Evolutionary conservation across 2,888 invertebrate genomes (phyloP), one percentile per base, ranked within the genome.

Genomic region (Zonitis immaculata): DNA sequence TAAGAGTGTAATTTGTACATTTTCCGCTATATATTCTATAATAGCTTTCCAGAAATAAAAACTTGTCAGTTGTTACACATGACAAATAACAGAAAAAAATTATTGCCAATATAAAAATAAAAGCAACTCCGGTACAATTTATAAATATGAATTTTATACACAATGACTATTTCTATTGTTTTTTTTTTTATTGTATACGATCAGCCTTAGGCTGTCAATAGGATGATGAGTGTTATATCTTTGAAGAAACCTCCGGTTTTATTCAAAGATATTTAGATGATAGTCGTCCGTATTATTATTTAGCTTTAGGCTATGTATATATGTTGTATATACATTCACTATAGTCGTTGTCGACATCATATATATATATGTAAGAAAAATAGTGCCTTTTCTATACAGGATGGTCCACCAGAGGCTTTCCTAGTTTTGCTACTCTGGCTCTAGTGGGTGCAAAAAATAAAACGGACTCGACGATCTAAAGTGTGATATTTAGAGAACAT

Each of bases 231-330:
- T 54, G 47, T 56, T 32, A 32, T 32, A 32, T 32, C 8, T 35
- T 50, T 54, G 53, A 48, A 60, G 32, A 28, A 51, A 49, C 53
- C 48, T 49, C 32, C 44, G 58, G 49, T 47, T 45, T 52, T 57
- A 51, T 58, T 53, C 44, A 54, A 57, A 54, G 57, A 57, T 54
- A 57, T 54, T 54, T 57, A 54, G 51, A 51, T 51, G 53, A 54
- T 53, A 48, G 56, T 47, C 44, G 47, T 54, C 49, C 12, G n/a
- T 57, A 54, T 57, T 57, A 57, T 57, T 57, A 45, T 54, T 51
- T 46, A 51, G 48, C 57, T 54, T 48, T 30, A 44, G 54, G 57
- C 54, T 54, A 54, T n/a, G n/a, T n/a, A n/a, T n/a, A n/a, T n/a
- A n/a, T n/a, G n/a, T n/a, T 57, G 53, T 57, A 54, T 47, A 56